Conservation (phyloP, 2,113 vertebrate species). For the Crotalus viridis region DNA sequence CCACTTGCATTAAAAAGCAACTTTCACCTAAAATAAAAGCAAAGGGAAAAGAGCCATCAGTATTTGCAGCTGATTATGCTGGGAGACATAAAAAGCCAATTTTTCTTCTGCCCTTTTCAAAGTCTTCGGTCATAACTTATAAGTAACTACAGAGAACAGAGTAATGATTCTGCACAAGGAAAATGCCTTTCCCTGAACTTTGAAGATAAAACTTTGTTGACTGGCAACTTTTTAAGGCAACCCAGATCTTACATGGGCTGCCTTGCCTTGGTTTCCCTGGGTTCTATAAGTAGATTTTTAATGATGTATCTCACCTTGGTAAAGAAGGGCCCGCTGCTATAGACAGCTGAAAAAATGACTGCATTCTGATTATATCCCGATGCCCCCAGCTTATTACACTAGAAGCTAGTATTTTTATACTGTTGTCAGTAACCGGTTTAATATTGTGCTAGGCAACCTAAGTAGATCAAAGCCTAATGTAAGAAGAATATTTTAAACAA, state of each 20-base stretch:
- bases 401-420: background rate
- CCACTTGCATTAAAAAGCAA: background rate
- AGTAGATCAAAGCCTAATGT: background rate
- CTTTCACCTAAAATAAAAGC: background rate
- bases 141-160: background rate
- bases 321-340: background rate
- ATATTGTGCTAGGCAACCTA: background rate
- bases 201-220: constrained; percentile 15
- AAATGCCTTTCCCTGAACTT: background rate
- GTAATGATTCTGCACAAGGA: background rate
- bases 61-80: background rate
- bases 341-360: background rate
- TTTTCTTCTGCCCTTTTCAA: background rate
- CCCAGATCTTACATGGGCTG: background rate
- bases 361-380: background rate
- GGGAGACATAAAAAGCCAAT: background rate
- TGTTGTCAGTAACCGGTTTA: background rate
- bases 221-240: constrained; percentile 28
- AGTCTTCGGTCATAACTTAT: background rate
- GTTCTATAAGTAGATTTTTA: background rate
- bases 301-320: background rate
- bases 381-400: background rate
- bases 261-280: background rate
- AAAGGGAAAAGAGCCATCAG: background rate
- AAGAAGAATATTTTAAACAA: background rate